These are phyloP conservation scores for Drosophila repleta DNA, from an alignment of 1,140 invertebrate genomes.

Conservation along the genomic window DNA sequence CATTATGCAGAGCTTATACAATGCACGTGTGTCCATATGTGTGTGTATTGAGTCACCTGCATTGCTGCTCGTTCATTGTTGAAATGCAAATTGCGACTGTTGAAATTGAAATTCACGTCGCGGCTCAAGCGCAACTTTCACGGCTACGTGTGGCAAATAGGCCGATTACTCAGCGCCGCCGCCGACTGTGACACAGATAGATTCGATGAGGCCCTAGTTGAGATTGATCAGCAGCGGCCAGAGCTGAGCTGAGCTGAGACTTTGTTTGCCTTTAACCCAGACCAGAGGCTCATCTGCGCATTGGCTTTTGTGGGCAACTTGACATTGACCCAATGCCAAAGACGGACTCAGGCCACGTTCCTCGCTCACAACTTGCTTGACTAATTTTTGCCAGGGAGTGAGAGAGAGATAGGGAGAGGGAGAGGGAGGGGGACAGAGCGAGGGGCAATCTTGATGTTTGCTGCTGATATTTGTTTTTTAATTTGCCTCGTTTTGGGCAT, in stretches of 20 bases:
- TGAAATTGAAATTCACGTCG: conserved; percentile 47
- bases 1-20: too few species aligned
- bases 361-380: conserved; percentile 43
- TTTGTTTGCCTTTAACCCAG: conserved; percentile 42
- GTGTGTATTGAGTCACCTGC: conserved; percentile 19
- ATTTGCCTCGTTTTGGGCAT: conserved; percentile 73
- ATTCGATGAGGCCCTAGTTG: conserved; percentile 6
- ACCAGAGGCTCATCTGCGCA: conserved; percentile 17
- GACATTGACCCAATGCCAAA: conserved; percentile 78
- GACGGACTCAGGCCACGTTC: conserved; percentile 54
- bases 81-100: conserved; percentile 43
- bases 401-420: not conserved
- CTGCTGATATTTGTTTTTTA: conserved; percentile 49
- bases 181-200: conserved; percentile 18
- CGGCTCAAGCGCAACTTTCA: conserved; percentile 32
- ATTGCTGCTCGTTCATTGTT: conserved; percentile 33
- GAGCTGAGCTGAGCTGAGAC: not conserved
- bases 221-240: too few species aligned
- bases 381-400: conserved; percentile 49
- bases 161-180: conserved; percentile 32
- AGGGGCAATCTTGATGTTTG: conserved; percentile 12
- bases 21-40: too few species aligned
- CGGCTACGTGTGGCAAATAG: conserved; percentile 36
- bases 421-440: not conserved
- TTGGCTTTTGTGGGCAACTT: conserved; percentile 63